These are phyloP conservation scores for Indri indri DNA, from an alignment of 2,113 vertebrate species.

Conservation along the genomic window DNA sequence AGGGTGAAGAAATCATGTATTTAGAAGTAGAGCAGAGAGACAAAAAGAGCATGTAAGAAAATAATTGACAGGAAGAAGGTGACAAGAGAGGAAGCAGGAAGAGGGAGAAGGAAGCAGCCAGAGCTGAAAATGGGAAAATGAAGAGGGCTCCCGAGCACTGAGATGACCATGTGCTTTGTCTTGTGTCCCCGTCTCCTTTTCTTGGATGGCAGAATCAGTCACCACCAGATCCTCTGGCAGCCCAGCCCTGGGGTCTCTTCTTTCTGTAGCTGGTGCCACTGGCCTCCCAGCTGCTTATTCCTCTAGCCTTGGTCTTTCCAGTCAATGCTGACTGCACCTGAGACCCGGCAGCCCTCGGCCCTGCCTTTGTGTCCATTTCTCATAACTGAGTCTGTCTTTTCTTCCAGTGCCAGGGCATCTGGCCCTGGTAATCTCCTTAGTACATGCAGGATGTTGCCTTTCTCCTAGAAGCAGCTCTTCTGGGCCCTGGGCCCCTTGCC, in stretches of 20 bases:
- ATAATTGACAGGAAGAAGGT: background rate
- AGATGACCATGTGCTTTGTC: background rate
- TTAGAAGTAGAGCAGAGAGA: background rate
- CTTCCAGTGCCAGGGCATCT: background rate
- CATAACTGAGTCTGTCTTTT: background rate
- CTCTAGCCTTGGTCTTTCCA: background rate
- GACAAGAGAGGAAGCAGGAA: no score
- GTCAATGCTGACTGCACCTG: background rate
- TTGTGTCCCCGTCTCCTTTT: background rate
- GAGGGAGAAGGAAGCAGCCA: background rate
- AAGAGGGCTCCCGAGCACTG: background rate
- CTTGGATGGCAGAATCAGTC: background rate
- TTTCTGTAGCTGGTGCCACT: background rate
- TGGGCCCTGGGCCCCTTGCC: background rate
- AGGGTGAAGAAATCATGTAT: background rate
- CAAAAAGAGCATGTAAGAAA: background rate
- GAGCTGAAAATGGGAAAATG: no score
- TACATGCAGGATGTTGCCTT: background rate
- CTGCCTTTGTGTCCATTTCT: background rate
- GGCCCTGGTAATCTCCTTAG: background rate
- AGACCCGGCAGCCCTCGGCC: accelerated
- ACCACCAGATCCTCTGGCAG: background rate
- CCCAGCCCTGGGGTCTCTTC: background rate
- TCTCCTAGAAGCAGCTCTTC: background rate
- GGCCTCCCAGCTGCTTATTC: background rate